Evolutionary conservation across 2,113 vertebrate species (phyloP).

Genomic region (Siphamia tubifer): DNA sequence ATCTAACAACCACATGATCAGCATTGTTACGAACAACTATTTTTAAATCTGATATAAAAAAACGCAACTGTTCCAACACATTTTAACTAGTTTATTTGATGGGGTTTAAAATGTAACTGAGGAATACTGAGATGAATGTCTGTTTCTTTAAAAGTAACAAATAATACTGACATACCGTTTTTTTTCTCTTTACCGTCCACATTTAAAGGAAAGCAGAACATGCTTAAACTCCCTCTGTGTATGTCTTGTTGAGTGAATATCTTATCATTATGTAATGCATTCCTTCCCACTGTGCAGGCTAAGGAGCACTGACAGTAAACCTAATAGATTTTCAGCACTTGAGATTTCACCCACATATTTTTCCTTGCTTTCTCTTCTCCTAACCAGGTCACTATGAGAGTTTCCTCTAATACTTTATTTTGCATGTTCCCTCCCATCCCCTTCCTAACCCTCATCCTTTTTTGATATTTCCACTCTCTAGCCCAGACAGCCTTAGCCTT

Average conservation of each 20-base stretch:
- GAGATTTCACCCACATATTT: constrained; percentile 9
- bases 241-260: constrained; percentile 15
- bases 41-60: constrained; percentile 14
- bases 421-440: constrained; percentile 54
- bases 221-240: constrained; percentile 2
- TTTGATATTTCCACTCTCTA: constrained; percentile 68
- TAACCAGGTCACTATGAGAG: constrained; percentile 55
- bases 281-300: constrained; percentile 23
- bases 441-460: constrained; percentile 5
- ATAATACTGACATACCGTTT: background rate
- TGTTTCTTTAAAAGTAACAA: background rate
- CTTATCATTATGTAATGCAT: constrained; percentile 62
- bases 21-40: constrained; percentile 36
- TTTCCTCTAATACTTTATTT: constrained; percentile 57
- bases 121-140: background rate
- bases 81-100: background rate
- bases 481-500: constrained; percentile 75
- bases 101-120: background rate
- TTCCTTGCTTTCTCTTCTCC: constrained; percentile 20
- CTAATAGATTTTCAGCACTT: constrained; percentile 5
- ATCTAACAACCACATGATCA: constrained; percentile 28
- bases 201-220: constrained; percentile 11
- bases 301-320: constrained; percentile 34
- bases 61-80: background rate
- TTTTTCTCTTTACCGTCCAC: background rate